phyloP scores from a whole-genome alignment of 2,113 vertebrate species.

The Pontoporia blainvillei region DNA sequence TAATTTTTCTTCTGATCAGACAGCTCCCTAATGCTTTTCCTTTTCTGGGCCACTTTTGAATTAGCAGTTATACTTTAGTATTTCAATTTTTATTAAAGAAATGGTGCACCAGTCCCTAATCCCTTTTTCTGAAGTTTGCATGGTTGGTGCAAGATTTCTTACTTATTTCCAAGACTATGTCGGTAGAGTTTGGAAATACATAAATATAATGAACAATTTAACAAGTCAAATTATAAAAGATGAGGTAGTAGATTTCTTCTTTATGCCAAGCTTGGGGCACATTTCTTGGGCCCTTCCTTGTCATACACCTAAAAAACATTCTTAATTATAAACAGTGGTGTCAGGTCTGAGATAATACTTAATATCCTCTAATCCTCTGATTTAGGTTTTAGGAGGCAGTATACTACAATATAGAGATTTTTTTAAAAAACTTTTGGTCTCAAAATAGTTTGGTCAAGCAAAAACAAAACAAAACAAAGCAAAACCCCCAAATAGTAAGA shows the following conservation, averaged over 20 bases:
- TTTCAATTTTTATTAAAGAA: neutral
- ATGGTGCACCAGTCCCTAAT: neutral
- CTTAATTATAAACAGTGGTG: neutral
- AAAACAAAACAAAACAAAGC: neutral
- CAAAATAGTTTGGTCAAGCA: neutral
- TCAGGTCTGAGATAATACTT: neutral
- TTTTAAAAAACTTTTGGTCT: neutral
- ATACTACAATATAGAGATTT: neutral
- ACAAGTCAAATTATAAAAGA: neutral
- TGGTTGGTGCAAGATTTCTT: neutral
- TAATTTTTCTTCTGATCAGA: neutral
- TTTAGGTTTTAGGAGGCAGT: neutral
- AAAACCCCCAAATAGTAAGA: neutral
- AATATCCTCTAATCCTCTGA: neutral
- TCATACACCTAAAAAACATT: neutral
- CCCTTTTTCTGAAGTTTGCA: neutral
- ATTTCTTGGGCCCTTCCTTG: neutral
- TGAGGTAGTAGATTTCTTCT: neutral
- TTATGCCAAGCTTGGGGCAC: neutral
- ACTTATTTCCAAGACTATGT: neutral
- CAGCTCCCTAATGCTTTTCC: neutral
- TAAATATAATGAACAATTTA: neutral
- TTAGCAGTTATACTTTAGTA: neutral
- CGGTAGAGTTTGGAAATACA: neutral
- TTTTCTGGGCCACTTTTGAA: neutral